A percentile compares a stretch with the other conserved stretches of the same genome.
phyloP scores from a whole-genome alignment of 2,113 vertebrate species.

The Ciconia stormi region DNA sequence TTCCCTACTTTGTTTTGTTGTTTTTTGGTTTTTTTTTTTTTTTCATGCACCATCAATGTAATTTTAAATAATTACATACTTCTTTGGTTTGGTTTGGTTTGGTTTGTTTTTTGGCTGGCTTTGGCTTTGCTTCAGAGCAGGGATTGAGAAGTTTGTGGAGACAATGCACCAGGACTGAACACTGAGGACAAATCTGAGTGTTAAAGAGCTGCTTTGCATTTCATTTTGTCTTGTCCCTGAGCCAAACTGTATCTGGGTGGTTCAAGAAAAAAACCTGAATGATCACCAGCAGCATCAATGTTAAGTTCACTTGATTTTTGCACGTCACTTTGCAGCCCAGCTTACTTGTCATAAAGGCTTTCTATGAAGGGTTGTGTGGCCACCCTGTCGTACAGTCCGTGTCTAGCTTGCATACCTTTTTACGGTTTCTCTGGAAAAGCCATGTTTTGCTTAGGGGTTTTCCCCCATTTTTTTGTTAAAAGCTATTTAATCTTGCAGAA shows the following conservation, averaged over 20 bases:
- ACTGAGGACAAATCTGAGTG: not conserved
- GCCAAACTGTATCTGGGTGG: not conserved
- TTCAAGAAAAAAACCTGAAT: not conserved
- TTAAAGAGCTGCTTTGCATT: not conserved
- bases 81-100: not conserved
- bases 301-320: not conserved
- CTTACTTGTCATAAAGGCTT: not conserved
- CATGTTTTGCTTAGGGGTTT: not conserved
- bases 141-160: not conserved
- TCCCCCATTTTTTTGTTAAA: not conserved
- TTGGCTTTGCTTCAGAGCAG: not conserved
- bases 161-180: not conserved
- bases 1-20: not conserved
- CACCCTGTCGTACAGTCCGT: not conserved
- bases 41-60: not conserved
- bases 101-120: not conserved
- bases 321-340: not conserved
- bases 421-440: not conserved
- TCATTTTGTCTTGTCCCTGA: not conserved
- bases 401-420: not conserved
- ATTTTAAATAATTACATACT: not conserved
- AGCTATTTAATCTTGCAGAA: not conserved
- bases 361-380: not conserved
- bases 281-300: not conserved
- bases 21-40: not conserved